Conservation (phyloP, 1,140 invertebrate species). For the Adoxophyes honmai region DNA sequence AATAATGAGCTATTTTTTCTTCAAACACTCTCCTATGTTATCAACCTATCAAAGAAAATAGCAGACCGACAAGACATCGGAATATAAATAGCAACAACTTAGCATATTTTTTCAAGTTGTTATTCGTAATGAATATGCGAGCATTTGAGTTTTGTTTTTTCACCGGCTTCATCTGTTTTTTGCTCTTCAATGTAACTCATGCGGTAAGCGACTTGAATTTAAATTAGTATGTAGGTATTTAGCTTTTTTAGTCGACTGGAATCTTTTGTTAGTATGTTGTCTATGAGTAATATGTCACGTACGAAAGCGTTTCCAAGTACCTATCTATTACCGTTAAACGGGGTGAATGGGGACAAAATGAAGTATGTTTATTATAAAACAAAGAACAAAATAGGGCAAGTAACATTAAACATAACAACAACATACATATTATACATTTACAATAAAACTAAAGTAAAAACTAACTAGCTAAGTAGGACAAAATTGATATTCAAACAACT, state of each 20-base stretch:
- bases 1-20: background rate
- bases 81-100: constrained; percentile 5
- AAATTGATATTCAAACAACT: too few species aligned
- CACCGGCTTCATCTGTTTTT: background rate
- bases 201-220: constrained; percentile 8
- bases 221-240: constrained; percentile 1
- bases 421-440: too few species aligned
- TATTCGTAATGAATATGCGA: background rate
- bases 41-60: background rate
- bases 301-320: too few species aligned
- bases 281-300: too few species aligned
- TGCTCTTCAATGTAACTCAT: background rate
- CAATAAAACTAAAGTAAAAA: too few species aligned
- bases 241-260: background rate
- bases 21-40: background rate
- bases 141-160: constrained; percentile 9
- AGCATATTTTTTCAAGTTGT: constrained; percentile 10
- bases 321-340: too few species aligned
- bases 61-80: background rate
- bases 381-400: too few species aligned
- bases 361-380: too few species aligned
- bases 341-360: too few species aligned
- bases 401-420: too few species aligned
- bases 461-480: too few species aligned
- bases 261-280: too few species aligned